Conservation (phyloP, 1,140 invertebrate genomes). For the Microplitis demolitor region DNA sequence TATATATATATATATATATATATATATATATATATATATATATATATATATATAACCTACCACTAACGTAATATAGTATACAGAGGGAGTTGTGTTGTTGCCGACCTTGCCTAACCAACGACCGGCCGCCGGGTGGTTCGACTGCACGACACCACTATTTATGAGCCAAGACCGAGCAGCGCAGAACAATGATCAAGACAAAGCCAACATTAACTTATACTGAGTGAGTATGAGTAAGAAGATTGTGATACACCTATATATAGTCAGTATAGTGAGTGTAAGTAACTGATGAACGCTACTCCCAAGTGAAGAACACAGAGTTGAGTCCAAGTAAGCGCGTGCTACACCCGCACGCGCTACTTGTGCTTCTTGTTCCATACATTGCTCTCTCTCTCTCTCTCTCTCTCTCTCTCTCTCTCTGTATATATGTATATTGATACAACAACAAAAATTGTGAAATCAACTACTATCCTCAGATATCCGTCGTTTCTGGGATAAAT, state of each 20-base stretch:
- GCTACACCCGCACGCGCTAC: neutral
- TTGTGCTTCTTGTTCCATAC: neutral
- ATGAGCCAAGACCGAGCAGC: neutral
- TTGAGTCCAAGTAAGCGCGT: neutral
- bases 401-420: neutral
- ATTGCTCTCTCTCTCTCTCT: neutral
- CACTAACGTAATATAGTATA: slow-evolving; percentile 3
- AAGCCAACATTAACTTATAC: no score
- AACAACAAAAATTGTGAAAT: no score
- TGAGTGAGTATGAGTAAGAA: neutral
- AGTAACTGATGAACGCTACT: neutral
- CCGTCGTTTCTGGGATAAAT: no score
- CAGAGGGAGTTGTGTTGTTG: neutral
- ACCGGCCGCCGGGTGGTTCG: neutral
- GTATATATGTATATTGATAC: neutral
- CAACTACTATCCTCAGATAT: no score
- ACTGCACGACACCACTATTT: neutral
- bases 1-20: neutral
- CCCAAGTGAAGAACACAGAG: neutral
- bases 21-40: neutral
- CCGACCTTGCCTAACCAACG: slow-evolving; percentile 13
- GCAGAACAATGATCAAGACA: no score
- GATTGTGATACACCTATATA: neutral
- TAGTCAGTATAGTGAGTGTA: neutral
- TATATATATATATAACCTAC: neutral